phyloP scores from a whole-genome alignment of 2,113 vertebrate genomes.

The Syngnathus scovelli region DNA sequence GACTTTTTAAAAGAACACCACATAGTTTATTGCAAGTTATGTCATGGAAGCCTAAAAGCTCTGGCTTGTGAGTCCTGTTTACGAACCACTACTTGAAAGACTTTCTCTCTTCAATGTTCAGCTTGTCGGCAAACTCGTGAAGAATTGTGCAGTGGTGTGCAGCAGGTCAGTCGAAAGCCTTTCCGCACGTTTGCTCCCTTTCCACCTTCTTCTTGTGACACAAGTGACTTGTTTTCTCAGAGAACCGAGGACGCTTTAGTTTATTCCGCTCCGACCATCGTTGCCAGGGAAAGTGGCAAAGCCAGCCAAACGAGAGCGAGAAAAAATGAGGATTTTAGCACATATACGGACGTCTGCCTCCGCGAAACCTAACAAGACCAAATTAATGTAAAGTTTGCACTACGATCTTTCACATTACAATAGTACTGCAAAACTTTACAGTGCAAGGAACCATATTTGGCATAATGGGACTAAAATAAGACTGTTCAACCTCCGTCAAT shows the following conservation, averaged over 20 bases:
- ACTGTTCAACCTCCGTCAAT: too few species aligned
- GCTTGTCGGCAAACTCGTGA: neutral
- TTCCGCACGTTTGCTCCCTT: neutral
- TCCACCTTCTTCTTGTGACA: neutral
- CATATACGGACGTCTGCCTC: neutral
- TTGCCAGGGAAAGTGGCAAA: neutral
- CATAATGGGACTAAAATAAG: too few species aligned
- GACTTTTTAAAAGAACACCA: too few species aligned
- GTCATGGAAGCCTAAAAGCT: neutral
- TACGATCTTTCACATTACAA: too few species aligned
- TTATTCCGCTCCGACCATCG: neutral
- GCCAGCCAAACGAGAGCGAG: too few species aligned
- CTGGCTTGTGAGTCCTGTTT: neutral
- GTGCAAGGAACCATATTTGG: too few species aligned
- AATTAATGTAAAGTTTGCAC: neutral
- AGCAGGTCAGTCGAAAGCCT: constrained; percentile 1
- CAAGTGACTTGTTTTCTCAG: neutral
- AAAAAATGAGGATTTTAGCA: neutral
- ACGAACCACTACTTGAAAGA: neutral
- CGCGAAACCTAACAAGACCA: neutral
- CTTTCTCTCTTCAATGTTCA: neutral
- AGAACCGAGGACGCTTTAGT: neutral
- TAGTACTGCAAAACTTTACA: too few species aligned
- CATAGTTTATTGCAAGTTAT: too few species aligned
- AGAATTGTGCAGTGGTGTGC: neutral